Conservation (phyloP, 2,113 vertebrate species). For the Mionectes macconnelli region DNA sequence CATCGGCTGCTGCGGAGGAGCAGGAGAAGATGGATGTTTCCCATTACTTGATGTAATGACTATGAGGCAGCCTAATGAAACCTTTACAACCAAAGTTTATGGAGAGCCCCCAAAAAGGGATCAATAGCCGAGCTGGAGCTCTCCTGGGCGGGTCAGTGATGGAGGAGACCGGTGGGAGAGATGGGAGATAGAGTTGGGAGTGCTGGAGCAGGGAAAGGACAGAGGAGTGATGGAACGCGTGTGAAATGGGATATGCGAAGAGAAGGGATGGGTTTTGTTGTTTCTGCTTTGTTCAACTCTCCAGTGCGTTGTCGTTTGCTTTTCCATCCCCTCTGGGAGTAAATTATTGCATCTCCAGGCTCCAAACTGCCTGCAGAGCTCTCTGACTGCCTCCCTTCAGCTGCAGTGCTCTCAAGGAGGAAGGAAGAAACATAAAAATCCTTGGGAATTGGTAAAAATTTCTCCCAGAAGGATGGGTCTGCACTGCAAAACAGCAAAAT, state of each 20-base stretch:
- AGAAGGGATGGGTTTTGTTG: not conserved
- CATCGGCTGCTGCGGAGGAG: slow-evolving; percentile 34
- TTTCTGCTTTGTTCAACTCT: not conserved
- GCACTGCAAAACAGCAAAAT: not conserved
- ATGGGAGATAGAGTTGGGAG: not conserved
- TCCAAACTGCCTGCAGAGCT: not conserved
- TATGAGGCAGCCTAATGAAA: slow-evolving; percentile 64
- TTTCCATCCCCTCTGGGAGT: not conserved
- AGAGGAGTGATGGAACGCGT: not conserved
- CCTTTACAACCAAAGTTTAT: slow-evolving; percentile 59
- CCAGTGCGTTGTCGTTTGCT: rapidly evolving
- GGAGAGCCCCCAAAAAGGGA: slow-evolving; percentile 32
- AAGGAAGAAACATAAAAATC: not conserved
- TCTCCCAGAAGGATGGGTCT: not conserved
- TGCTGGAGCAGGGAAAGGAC: not conserved
- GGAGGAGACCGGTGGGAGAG: not conserved
- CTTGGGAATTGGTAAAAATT: not conserved
- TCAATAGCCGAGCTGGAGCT: slow-evolving; percentile 47
- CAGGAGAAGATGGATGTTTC: slow-evolving; percentile 62
- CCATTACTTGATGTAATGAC: slow-evolving; percentile 68
- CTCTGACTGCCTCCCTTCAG: not conserved
- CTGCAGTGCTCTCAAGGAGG: not conserved
- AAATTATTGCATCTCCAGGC: not conserved
- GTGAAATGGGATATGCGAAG: not conserved
- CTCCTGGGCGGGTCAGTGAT: not conserved